Percentiles rank a stretch among this genome's conserved stretches.
Evolutionary conservation across 2,797 vertebrate species (phyloP).

Genomic region (Pogonophryne albipinna): DNA sequence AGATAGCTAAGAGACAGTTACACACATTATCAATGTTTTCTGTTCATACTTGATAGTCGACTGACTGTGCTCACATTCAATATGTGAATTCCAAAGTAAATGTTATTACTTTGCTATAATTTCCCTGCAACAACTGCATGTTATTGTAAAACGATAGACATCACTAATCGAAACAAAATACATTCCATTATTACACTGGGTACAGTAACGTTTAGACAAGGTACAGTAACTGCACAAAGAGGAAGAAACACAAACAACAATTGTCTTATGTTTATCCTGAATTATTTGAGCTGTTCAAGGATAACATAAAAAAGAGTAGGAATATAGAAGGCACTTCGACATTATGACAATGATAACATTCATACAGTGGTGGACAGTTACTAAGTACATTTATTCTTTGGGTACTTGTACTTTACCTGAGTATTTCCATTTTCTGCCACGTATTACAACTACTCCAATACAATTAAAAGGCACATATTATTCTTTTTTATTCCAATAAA

Average conservation of each 20-base stretch:
- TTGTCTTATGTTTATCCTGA: background rate
- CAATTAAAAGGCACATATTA: no score
- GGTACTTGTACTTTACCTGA: no score
- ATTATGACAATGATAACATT: background rate
- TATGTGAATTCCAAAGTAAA: background rate
- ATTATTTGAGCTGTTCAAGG: background rate
- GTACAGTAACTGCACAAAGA: background rate
- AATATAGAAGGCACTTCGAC: background rate
- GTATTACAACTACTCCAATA: no score
- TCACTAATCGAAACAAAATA: background rate
- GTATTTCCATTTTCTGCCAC: no score
- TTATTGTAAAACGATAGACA: background rate
- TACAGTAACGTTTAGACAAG: background rate
- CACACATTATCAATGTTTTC: background rate
- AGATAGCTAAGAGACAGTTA: background rate
- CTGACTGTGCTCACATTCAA: background rate
- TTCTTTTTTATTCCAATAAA: no score
- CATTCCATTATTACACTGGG: background rate
- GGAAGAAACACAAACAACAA: accelerated
- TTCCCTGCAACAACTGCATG: background rate
- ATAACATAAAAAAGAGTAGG: background rate
- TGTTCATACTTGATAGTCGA: background rate
- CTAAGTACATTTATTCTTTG: no score
- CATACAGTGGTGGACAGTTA: no score
- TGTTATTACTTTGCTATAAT: background rate